These are phyloP conservation scores for Aspidoscelis tigris DNA, from an alignment of 2,113 vertebrate species.

Conservation along the genomic window DNA sequence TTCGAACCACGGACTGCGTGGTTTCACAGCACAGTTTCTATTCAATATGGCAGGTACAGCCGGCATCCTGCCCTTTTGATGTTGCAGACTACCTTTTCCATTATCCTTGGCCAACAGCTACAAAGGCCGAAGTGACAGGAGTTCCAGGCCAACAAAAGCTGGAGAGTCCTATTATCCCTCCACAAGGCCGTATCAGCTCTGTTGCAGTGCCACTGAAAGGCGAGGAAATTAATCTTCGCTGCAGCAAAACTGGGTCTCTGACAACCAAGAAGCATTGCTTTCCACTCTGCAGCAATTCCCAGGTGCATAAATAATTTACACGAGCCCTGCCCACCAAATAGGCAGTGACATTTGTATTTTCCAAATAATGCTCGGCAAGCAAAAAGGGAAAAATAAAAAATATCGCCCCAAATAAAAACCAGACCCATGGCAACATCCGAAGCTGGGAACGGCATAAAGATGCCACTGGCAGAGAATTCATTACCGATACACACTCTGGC, in stretches of 20 bases:
- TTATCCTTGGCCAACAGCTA: too few relatives aligned
- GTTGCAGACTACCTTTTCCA: too few relatives aligned
- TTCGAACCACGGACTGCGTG: too few relatives aligned
- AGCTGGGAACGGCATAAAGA: constrained; percentile 50
- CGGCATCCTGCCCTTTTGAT: too few relatives aligned
- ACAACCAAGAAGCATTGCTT: neutral
- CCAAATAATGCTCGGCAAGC: neutral
- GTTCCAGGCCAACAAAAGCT: neutral
- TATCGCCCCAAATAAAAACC: neutral
- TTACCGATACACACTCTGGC: constrained; percentile 52
- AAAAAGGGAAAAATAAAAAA: neutral
- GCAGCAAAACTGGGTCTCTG: neutral
- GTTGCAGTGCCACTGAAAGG: neutral
- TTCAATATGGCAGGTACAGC: too few relatives aligned
- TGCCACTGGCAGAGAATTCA: constrained; percentile 54
- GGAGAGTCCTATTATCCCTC: neutral
- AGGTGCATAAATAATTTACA: neutral
- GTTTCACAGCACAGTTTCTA: too few relatives aligned
- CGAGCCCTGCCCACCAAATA: neutral
- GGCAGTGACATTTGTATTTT: neutral
- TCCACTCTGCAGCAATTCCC: neutral
- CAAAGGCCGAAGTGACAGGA: too few relatives aligned
- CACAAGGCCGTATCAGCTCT: neutral
- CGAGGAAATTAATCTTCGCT: neutral
- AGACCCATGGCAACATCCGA: constrained; percentile 15